These are phyloP conservation scores for Rhadina sibilatrix DNA, from an alignment of 2,113 vertebrate species.

Conservation along the genomic window DNA sequence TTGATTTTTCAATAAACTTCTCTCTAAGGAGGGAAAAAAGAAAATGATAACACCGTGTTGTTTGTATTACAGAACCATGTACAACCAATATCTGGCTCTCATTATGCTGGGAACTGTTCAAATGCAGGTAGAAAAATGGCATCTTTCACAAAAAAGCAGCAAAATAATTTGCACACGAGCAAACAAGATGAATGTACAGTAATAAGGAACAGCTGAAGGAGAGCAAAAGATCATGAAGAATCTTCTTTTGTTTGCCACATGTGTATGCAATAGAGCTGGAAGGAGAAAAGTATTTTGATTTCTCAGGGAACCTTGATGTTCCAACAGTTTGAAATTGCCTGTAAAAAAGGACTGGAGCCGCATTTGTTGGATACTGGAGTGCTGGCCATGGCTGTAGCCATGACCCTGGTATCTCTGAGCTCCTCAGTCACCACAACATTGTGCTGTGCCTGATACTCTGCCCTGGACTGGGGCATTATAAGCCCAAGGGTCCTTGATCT, in stretches of 20 bases:
- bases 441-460: background rate
- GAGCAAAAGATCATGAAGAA: background rate
- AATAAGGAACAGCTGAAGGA: constrained; percentile 30
- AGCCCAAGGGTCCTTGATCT: background rate
- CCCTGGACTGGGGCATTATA: background rate
- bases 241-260: constrained; percentile 34
- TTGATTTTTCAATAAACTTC: constrained; percentile 47
- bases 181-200: background rate
- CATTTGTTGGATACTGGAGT: background rate
- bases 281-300: constrained; percentile 22
- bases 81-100: background rate
- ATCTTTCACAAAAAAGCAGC: background rate
- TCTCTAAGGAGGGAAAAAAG: constrained; percentile 3
- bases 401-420: background rate
- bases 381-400: background rate
- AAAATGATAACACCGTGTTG: background rate
- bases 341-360: background rate
- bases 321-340: background rate
- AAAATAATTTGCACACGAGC: background rate
- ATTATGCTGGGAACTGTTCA: background rate
- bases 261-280: constrained; percentile 19
- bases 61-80: background rate
- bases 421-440: background rate
- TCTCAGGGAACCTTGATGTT: background rate
- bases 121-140: constrained; percentile 1